Evolutionary conservation across 23 tunicate species (phyloP), one percentile per base, ranked within the genome.

Genomic region (Trididemnum miniatum): DNA sequence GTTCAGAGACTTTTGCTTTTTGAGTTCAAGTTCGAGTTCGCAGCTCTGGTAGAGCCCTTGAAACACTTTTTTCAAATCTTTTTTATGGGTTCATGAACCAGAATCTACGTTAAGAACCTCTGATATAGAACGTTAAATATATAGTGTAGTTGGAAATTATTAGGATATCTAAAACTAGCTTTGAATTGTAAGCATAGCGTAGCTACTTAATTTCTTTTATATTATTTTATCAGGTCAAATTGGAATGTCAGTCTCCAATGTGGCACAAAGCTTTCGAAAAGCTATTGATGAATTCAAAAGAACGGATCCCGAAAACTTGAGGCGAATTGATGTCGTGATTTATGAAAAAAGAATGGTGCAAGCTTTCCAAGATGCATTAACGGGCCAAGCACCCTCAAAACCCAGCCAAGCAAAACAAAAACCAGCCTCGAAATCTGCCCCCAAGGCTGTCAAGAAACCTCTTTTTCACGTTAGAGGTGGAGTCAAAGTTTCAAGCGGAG

Each of bases 221-320:
- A 15, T 62, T 62, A 27, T 54, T 25, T 35, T 20, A 12, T 20
- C 32, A 82, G 85, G 85, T 3, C 50, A 82, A 22, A 82, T 82
- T 18, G 77, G 63, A 39, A 27, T 67, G 78, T 20, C 37, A 20
- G 62, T 4, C 24, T 18, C 26, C 24, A 71, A 65, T 1, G 63
- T 51, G 29, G 85, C 85, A 25, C 4, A 20, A 31, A 60, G 51
- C 33, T 60, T 80, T 35, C 31, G 71, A 33, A 59, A 80, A 80
- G 83, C 71, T 18, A 59, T 63, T 33, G 72, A 80, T 26, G 29
- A 20, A 26, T 80, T 80, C 24, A 62, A 63, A 20, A 51, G 28
- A 33, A 65, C 78, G 7, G 26, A 39, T 20, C 85, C 85, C 1
- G 34, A 9, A 4, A 1, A 80, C 35, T 80, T 80, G 52, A 62